Base-by-base conservation (phyloP, 2,888 invertebrate genomes). In the Ophonus ardosiacus region DNA sequence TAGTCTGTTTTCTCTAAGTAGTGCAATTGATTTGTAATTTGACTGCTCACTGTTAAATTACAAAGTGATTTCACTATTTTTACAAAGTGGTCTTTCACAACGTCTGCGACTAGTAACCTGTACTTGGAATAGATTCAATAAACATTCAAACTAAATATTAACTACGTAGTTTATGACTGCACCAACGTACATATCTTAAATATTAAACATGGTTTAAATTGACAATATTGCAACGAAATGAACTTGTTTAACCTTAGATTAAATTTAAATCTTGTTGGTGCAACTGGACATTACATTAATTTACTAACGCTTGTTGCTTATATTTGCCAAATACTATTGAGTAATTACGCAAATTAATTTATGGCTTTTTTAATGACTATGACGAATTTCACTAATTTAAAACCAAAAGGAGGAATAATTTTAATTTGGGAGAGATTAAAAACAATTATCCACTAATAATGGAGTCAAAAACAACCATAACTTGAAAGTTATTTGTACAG, bases 1-100 rank as follows among this genome's bases (percentile, higher is more conserved):
- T 63, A 21, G 31, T 68, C 31, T n/a, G 68, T 68, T 68, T 68
- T 38, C 68, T 38, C 68, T 24, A 68, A 68, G 31, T 31, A 38
- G 38, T 31, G 63, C n/a, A 63, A 63, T 68, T 38, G 68, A 68
- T 68, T 68, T 68, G 68, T 68, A 68, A 68, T 68, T 68, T 38
- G 68, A 40, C n/a, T 68, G 31, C n/a, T 68, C n/a, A 38, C 31
- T 15, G 59, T 17, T 59, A 59, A 13, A 59, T 59, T 59, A 31
- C 31, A 31, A 31, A 63, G 17, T 15, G 68, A 68, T 68, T 68
- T 68, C 68, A 68, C 68, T 68, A 68, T 68, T 68, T 68, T 68
- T 68, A 68, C 68, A 68, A 68, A 68, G 24, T 38, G n/a, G 38
- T 68, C 68, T 68, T 68, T 68, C 68, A 38, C 31, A 68, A 68